Percentiles rank a stretch among this genome's conserved stretches.
Conservation (phyloP, 2,888 invertebrate genomes). For the Sipunculus nudus region DNA sequence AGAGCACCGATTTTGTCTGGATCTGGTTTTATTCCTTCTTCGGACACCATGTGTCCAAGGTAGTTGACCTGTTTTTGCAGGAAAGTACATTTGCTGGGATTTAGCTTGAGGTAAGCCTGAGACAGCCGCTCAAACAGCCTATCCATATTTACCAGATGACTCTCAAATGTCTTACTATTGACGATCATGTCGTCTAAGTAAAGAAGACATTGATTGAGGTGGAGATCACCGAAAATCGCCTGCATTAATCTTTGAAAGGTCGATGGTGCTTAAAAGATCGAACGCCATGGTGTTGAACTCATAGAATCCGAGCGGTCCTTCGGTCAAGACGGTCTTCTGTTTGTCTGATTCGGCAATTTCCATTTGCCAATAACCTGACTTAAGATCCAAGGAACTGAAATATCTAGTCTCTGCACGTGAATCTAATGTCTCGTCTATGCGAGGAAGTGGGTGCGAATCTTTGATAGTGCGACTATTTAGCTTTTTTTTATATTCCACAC, state of each 20-base stretch:
- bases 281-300: too few relatives aligned
- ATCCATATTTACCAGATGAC: not conserved
- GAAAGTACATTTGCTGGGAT: slow-evolving; percentile 1
- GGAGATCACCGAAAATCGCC: not conserved
- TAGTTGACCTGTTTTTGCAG: not conserved
- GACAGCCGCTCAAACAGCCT: not conserved
- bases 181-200: slow-evolving; percentile 4
- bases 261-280: too few relatives aligned
- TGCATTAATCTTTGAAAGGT: slow-evolving; percentile 1
- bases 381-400: too few relatives aligned
- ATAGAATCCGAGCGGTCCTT: too few relatives aligned
- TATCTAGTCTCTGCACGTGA: too few relatives aligned
- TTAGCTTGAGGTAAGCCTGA: not conserved
- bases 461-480: too few relatives aligned
- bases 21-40: not conserved
- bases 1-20: slow-evolving; percentile 1
- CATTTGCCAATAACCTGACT: too few relatives aligned
- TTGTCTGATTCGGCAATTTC: too few relatives aligned
- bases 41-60: not conserved
- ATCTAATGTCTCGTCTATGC: too few relatives aligned
- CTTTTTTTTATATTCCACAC: too few relatives aligned
- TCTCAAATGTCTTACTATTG: not conserved
- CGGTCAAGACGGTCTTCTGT: too few relatives aligned
- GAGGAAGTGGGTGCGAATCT: too few relatives aligned
- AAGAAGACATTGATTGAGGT: not conserved